These are phyloP conservation scores for Pyrrhosoma nymphula DNA, from an alignment of 2,888 invertebrate genomes.

Conservation along the genomic window DNA sequence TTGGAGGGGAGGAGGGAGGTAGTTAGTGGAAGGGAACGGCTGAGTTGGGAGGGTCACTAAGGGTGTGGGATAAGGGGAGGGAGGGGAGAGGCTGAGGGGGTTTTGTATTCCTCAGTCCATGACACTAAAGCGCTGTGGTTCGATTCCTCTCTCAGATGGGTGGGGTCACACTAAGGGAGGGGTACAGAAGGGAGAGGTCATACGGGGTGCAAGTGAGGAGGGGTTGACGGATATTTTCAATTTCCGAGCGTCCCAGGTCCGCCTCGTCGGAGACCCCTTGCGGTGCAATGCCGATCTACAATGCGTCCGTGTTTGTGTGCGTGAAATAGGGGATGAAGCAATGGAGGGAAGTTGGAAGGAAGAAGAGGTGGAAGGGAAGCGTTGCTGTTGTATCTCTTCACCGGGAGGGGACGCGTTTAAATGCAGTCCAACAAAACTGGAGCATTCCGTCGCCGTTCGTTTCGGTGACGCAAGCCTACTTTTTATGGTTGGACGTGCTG, in stretches of 20 bases:
- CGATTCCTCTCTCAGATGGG: neutral
- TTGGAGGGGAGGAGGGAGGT: neutral
- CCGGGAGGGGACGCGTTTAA: neutral
- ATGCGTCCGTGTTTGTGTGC: neutral
- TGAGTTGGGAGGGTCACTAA: neutral
- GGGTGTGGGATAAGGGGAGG: too few species aligned
- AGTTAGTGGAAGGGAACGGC: neutral
- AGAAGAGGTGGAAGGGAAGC: too few species aligned
- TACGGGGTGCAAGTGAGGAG: neutral
- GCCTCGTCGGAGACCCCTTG: neutral
- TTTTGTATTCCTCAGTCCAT: neutral
- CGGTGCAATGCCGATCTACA: neutral
- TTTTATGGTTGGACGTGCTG: neutral
- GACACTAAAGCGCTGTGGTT: neutral
- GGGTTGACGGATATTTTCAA: slow-evolving; percentile 19
- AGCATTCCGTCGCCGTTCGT: neutral
- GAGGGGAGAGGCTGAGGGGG: too few species aligned
- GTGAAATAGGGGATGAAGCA: too few species aligned
- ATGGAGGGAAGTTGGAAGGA: too few species aligned
- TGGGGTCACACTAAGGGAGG: neutral
- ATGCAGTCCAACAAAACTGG: neutral
- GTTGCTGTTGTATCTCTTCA: neutral
- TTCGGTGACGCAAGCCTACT: neutral
- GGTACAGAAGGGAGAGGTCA: neutral
- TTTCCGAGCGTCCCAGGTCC: neutral